A percentile compares a stretch with the other conserved stretches of the same genome.
Evolutionary conservation across 2,797 vertebrate genomes (phyloP).

Genomic region (Mus caroli): DNA sequence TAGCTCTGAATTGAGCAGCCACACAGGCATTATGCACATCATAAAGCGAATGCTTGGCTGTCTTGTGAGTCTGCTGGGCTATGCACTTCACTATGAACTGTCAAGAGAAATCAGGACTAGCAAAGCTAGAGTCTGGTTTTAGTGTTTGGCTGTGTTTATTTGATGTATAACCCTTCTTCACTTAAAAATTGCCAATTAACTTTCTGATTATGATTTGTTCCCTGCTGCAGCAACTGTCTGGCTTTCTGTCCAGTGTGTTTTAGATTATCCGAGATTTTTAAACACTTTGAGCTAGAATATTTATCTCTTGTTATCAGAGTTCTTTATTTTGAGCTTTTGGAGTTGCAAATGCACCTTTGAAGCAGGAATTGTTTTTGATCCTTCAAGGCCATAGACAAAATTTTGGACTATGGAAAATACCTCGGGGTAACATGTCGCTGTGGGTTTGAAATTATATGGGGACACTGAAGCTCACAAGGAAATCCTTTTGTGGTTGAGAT

Average conservation of each 20-base stretch:
- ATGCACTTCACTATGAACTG: background rate
- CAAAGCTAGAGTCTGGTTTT: background rate
- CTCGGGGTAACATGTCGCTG: background rate
- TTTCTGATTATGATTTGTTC: background rate
- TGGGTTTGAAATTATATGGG: background rate
- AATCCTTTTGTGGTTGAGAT: background rate
- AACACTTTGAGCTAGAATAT: background rate
- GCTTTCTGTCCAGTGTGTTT: background rate
- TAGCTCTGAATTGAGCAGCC: background rate
- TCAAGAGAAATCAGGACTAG: background rate
- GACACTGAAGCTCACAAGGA: background rate
- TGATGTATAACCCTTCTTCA: background rate
- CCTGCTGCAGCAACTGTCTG: background rate
- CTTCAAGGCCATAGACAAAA: background rate
- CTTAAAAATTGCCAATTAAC: background rate
- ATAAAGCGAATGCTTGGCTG: background rate
- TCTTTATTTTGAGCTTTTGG: background rate
- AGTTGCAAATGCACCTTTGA: background rate
- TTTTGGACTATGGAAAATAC: constrained; percentile 6
- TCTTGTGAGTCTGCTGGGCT: background rate
- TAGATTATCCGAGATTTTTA: background rate
- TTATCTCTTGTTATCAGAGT: background rate
- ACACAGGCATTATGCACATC: fast-evolving
- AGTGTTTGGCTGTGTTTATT: background rate
- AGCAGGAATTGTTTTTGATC: constrained; percentile 13